These are phyloP conservation scores for Steinernema feltiae DNA, from an alignment of 1,140 invertebrate genomes.

Conservation along the genomic window DNA sequence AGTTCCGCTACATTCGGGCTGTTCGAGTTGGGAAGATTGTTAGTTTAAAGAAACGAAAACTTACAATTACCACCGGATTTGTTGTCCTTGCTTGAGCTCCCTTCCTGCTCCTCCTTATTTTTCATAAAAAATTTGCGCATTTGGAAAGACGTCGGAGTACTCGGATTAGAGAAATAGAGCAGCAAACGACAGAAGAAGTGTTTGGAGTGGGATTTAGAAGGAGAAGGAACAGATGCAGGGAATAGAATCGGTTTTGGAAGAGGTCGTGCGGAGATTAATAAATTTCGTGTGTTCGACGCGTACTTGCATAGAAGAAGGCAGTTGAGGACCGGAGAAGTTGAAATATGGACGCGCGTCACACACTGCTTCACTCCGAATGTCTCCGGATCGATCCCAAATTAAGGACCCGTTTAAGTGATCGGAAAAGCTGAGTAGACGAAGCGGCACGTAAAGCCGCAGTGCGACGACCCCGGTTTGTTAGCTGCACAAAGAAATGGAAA, in stretches of 20 bases:
- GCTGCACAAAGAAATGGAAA: conserved; percentile 8
- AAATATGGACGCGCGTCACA: conserved; percentile 1
- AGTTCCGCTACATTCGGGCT: too few species aligned
- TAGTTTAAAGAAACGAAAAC: background rate
- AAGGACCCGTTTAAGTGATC: conserved; percentile 13
- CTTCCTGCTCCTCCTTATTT: background rate
- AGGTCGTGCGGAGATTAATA: conserved; percentile 13
- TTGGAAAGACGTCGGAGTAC: background rate
- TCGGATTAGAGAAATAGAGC: background rate
- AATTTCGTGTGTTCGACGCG: background rate
- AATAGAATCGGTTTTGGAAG: conserved; percentile 6
- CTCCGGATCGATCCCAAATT: conserved; percentile 1
- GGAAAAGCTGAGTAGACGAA: conserved; percentile 1
- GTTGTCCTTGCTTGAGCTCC: conserved; percentile 12
- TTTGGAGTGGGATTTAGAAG: background rate
- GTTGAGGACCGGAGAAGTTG: background rate
- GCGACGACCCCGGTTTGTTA: conserved; percentile 1
- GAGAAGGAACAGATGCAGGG: conserved; percentile 9
- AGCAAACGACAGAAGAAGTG: background rate
- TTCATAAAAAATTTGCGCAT: background rate
- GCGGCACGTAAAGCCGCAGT: conserved; percentile 1
- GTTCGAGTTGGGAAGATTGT: background rate
- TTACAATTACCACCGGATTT: conserved; percentile 6
- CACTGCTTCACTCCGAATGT: background rate
- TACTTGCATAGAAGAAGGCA: conserved; percentile 15